A percentile compares a stretch with the other conserved stretches of the same genome.
Evolutionary conservation across 2,113 vertebrate species (phyloP).

Genomic region (Notiomystis cincta): DNA sequence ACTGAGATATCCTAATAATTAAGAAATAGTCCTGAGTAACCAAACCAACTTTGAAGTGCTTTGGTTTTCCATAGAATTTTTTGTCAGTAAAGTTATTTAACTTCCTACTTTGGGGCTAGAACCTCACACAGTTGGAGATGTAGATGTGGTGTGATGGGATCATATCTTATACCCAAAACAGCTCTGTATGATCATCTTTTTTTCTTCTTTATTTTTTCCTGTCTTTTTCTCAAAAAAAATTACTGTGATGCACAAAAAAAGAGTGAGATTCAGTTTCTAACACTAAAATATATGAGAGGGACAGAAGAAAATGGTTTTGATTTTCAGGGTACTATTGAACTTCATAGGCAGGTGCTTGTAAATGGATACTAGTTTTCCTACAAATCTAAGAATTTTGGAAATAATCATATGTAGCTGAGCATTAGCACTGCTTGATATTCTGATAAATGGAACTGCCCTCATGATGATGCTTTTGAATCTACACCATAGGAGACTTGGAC

Average conservation of each 20-base stretch:
- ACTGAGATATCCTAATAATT: not conserved
- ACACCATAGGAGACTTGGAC: not conserved
- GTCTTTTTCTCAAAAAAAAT: not conserved
- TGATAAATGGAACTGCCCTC: conserved; percentile 28
- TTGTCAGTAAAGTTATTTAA: not conserved
- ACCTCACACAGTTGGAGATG: not conserved
- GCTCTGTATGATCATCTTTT: too few species aligned
- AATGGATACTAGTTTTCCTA: not conserved
- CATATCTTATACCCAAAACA: not conserved
- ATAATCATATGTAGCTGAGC: not conserved
- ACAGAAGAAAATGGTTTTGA: not conserved
- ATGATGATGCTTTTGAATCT: conserved; percentile 37
- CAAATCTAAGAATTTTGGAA: not conserved
- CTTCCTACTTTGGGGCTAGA: not conserved
- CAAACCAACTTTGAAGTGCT: not conserved
- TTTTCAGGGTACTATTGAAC: not conserved
- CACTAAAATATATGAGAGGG: not conserved
- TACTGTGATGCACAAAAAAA: not conserved
- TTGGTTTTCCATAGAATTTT: not conserved
- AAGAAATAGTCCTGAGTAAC: not conserved
- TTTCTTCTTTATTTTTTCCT: fast-evolving
- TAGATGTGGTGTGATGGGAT: not conserved
- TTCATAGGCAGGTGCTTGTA: not conserved
- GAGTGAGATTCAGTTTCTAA: not conserved
- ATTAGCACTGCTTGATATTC: not conserved